Evolutionary conservation across 64 coral and sea anemone genomes (phyloP).

Genomic region (Orbicella faveolata): DNA sequence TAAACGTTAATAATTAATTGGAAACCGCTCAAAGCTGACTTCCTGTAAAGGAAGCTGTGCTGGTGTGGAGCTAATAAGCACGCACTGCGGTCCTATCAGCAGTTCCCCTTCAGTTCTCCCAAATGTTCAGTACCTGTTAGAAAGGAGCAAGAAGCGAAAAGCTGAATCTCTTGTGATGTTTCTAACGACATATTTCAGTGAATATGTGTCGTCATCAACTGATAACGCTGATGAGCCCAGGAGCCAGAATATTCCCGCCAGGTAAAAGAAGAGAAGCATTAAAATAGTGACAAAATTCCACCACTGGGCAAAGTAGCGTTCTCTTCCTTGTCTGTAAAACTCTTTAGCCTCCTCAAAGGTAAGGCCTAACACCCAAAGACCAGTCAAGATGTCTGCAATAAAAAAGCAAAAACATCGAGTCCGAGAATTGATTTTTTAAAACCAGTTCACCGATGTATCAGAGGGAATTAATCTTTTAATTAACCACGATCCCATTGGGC

Average conservation of each 20-base stretch:
- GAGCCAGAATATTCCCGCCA: conserved; percentile 52
- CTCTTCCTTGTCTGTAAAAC: conserved; percentile 31
- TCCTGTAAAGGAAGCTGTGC: not conserved
- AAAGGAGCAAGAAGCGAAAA: conserved; percentile 1
- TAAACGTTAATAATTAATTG: too few relatives aligned
- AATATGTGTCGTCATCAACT: not conserved
- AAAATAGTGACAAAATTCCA: conserved; percentile 64
- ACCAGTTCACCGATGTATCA: too few relatives aligned
- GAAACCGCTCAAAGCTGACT: not conserved
- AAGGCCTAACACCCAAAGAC: conserved; percentile 44
- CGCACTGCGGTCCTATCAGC: not conserved
- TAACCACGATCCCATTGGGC: too few relatives aligned
- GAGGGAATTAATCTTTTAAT: too few relatives aligned
- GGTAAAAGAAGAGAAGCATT: conserved; percentile 51
- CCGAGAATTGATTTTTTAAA: not conserved
- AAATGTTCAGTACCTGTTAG: not conserved
- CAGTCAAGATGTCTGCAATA: conserved; percentile 43
- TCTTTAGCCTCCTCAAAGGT: conserved; percentile 64
- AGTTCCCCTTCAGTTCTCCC: not conserved
- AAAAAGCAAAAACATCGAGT: not conserved
- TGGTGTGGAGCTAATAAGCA: not conserved
- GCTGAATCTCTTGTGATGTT: not conserved
- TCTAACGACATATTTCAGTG: not conserved
- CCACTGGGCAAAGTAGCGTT: conserved; percentile 74
- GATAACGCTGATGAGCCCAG: conserved; percentile 15